Evolutionary conservation across 2,888 invertebrate genomes (phyloP).

Genomic region (Campopleginae sp.): DNA sequence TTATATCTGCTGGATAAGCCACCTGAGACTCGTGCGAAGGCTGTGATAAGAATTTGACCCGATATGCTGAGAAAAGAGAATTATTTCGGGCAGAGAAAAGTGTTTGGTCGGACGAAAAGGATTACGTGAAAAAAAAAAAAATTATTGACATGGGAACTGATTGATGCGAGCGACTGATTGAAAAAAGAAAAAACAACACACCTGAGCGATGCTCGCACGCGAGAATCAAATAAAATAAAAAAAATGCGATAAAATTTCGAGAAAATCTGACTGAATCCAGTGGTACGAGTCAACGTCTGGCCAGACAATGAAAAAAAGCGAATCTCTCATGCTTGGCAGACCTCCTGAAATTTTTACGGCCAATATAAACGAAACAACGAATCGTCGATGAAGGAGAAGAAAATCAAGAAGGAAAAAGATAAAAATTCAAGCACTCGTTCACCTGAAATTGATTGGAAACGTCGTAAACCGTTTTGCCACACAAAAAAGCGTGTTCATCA

Average conservation of each 20-base stretch:
- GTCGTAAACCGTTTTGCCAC: background rate
- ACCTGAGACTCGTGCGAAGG: slow-evolving; percentile 3
- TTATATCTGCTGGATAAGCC: background rate
- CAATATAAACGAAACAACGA: background rate
- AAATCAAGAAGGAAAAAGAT: background rate
- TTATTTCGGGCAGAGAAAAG: background rate
- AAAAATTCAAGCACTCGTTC: background rate
- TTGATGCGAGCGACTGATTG: background rate
- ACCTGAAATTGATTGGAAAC: slow-evolving; percentile 6
- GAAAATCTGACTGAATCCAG: background rate
- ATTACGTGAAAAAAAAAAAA: background rate
- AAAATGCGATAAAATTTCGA: background rate
- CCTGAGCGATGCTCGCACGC: no score
- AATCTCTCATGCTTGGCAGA: background rate
- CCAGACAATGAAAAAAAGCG: background rate
- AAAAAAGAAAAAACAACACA: background rate
- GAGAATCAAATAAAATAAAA: background rate
- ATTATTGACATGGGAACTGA: background rate
- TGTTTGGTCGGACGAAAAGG: background rate
- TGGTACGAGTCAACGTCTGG: background rate
- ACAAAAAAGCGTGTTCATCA: background rate
- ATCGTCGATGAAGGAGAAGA: background rate
- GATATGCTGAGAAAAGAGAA: background rate
- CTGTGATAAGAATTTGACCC: background rate
- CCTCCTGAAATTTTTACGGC: background rate